phyloP scores from a whole-genome alignment of 2,113 vertebrate genomes.

The Propithecus coquereli region DNA sequence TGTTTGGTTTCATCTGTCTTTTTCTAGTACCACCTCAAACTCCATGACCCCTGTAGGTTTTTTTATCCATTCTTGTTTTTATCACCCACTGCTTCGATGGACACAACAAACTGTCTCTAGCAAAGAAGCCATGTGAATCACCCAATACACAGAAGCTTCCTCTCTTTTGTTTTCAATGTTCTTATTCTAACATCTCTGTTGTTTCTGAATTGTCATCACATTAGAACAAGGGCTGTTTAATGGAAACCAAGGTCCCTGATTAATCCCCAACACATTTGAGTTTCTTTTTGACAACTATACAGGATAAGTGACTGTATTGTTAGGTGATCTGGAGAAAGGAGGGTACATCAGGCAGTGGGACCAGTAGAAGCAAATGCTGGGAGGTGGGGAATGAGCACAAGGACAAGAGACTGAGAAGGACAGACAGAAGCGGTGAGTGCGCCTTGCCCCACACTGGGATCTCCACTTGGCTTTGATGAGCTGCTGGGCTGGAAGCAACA shows the following conservation, averaged over 20 bases:
- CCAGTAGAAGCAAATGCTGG: not conserved
- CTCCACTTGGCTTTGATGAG: not conserved
- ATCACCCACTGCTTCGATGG: not conserved
- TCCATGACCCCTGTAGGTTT: not conserved
- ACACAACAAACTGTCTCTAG: not conserved
- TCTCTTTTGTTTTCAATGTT: not conserved
- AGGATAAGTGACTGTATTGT: not conserved
- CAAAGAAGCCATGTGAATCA: not conserved
- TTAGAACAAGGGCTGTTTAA: not conserved
- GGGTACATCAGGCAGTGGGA: too few relatives aligned
- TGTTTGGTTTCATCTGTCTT: not conserved
- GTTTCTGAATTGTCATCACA: not conserved
- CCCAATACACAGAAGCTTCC: not conserved
- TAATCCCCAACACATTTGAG: not conserved
- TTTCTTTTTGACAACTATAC: not conserved
- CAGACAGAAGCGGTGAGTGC: not conserved
- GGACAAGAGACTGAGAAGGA: not conserved
- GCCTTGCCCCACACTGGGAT: not conserved
- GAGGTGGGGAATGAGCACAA: accelerated
- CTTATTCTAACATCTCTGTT: not conserved
- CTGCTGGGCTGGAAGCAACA: not conserved
- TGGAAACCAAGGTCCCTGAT: not conserved
- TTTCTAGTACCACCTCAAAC: not conserved
- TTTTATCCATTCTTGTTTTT: not conserved
- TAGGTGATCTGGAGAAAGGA: not conserved